Conservation (phyloP, 2,113 vertebrate species). For the Kobus ellipsiprymnus region DNA sequence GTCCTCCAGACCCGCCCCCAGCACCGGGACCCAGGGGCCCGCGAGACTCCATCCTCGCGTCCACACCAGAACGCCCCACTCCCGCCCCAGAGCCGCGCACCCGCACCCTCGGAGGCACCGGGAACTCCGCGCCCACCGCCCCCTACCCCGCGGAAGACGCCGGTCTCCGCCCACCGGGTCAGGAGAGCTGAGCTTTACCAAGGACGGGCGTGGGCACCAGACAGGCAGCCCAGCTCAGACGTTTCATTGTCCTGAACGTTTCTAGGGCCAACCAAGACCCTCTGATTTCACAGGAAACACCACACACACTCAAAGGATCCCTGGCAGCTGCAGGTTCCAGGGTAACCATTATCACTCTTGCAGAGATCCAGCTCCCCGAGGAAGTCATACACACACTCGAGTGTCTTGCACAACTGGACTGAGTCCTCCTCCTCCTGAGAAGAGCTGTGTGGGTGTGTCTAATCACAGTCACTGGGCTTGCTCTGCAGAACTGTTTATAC, state of each 20-base stretch:
- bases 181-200: background rate
- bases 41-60: background rate
- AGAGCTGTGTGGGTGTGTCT: rapidly evolving
- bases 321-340: background rate
- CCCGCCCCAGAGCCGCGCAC: background rate
- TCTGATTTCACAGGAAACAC: background rate
- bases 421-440: background rate
- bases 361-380: no score
- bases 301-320: background rate
- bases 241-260: background rate
- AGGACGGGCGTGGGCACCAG: background rate
- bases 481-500: background rate
- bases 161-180: rapidly evolving
- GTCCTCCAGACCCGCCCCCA: background rate
- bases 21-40: background rate
- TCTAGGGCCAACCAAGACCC: background rate
- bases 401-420: background rate
- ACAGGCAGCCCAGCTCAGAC: background rate
- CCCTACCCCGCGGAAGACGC: background rate
- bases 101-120: no score
- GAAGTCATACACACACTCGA: background rate
- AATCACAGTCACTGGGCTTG: background rate
- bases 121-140: no score
- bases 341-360: background rate
- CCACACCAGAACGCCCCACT: background rate